Percentiles rank a stretch among this genome's conserved stretches.
phyloP scores from a whole-genome alignment of 1,140 invertebrate species.

The Trichomalopsis sarcophagae region DNA sequence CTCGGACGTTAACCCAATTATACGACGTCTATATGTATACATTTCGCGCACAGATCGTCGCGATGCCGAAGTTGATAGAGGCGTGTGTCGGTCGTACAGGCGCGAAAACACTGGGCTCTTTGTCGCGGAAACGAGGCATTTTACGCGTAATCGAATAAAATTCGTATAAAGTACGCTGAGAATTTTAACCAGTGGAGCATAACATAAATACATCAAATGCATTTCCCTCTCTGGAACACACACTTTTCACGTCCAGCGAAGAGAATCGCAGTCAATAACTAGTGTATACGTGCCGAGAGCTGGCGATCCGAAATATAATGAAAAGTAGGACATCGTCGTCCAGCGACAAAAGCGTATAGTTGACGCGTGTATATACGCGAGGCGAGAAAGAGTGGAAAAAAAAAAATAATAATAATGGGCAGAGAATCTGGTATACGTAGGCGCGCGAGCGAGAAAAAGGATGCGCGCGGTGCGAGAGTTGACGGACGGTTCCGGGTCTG shows the following conservation, averaged over 20 bases:
- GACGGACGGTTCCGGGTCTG: conserved; percentile 26
- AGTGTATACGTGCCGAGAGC: background rate
- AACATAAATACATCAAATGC: no score
- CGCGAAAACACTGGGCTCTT: background rate
- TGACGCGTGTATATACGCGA: background rate
- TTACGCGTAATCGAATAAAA: no score
- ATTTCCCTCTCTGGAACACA: no score
- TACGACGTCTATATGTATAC: background rate
- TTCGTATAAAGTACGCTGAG: no score
- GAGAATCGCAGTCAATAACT: background rate
- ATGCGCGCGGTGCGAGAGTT: conserved; percentile 2
- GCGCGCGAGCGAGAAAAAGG: conserved; percentile 19
- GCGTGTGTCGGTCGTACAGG: background rate
- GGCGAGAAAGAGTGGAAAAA: background rate
- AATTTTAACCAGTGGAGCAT: no score
- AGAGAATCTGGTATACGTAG: background rate
- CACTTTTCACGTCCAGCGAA: background rate
- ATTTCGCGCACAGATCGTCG: background rate
- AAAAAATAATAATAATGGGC: background rate
- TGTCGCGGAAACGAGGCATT: background rate
- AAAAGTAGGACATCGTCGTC: conserved; percentile 26
- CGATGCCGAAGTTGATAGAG: no score
- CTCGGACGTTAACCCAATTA: background rate
- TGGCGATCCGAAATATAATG: conserved; percentile 2
- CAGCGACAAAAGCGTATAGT: background rate